Base-by-base conservation (phyloP, 2,797 vertebrate genomes). In the Lepilemur septentrionalis region DNA sequence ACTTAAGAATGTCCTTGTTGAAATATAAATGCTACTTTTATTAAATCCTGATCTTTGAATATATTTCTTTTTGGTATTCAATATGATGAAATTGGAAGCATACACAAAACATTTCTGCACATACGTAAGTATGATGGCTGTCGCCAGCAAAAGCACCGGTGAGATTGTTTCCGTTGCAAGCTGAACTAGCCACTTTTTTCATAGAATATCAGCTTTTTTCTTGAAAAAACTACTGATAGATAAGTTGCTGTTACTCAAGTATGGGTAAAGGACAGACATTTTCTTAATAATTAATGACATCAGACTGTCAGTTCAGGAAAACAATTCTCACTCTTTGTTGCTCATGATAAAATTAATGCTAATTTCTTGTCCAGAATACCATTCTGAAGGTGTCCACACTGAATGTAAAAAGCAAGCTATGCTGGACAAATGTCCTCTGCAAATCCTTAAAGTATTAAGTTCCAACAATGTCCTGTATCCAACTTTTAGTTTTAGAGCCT, bases 241-340 rank as follows among this genome's bases (percentile, higher is more conserved):
- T 35, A 35, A 63, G 25, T n/a, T 84, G 22, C 4, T 38, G 15
- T 75, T 81, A 63, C 57, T 93, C 23, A 92, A 22, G 38, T 89
- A 76, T 93, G 46, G 50, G 20, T 63, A 89, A 80, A 81, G 79
- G 38, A 5, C 20, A 95, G 69, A 48, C 12, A 50, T 76, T 76
- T 81, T 89, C 50, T 84, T 85, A 10, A 85, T 81, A 70, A 85
- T 80, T 81, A 85, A 95, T 85, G 30, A 96, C 86, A 75, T 76
- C 50, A 86, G 78, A 41, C n/a, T 63, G 73, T 63, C 59, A 93
- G 50, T 76, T 93, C 43, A 70, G 41, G 72, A 75, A 80, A 90
- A 84, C 32, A 89, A 55, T 70, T 63, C 70, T 50, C 59, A 75
- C 17, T 79, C 25, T 88, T 67, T 55, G 11, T 90, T 78, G 63